Evolutionary conservation across 1,140 invertebrate species (phyloP).

Genomic region (roundworm (Caenorhabditis elegans)): WBcel235 BX284602.5:7636501-7637000

Average conservation of each 20-base stretch:
- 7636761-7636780: slow-evolving; percentile 2
- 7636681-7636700: neutral
- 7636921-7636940: neutral
- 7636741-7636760: neutral
- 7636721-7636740: no score
- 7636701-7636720: neutral
- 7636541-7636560: no score
- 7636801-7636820: slow-evolving; percentile 8
- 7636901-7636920: neutral
- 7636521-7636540: no score
- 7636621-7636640: no score
- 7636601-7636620: no score
- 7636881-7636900: neutral
- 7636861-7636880: neutral
- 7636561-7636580: no score
- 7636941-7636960: no score
- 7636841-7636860: neutral
- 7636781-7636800: slow-evolving; percentile 10
- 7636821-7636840: slow-evolving; percentile 11
- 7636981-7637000: slow-evolving; percentile 20
- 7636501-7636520: no score
- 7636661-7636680: neutral
- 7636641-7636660: no score
- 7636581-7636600: no score
- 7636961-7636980: neutral